Evolutionary conservation across 2,888 invertebrate species (phyloP), one percentile per base, ranked within the genome.

Genomic region (Gymnoscelis rufifasciata): DNA sequence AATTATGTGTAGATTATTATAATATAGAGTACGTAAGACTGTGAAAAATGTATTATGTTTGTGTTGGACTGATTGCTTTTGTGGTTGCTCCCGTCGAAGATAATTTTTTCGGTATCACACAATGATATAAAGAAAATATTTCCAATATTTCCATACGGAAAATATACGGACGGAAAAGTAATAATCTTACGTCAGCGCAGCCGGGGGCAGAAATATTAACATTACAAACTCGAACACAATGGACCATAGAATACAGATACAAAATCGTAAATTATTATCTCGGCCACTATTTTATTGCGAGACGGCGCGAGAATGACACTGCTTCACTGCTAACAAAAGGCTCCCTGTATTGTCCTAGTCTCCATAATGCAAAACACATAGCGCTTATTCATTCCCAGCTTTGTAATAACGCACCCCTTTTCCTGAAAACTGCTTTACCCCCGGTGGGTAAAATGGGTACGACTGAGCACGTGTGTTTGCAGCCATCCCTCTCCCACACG

Each of bases 371-470:
- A 73, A 79, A 82, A 82, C 76, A 57, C 51, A 54, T 54, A 54
- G 75, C 71, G 73, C 68, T 71, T 75, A 76, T 81, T 78, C 73
- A 81, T 78, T 80, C 69, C 56, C 66, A 74, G 81, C 78, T 77
- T 80, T 80, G 76, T 80, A 67, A 59, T 52, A 78, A 74, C 74
- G 74, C 76, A 74, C 81, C 83, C 82, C 64, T 62, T 72, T 78
- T 78, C 77, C 75, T 74, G 75, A 80, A 83, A 80, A 76, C 72
- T 64, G 71, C 71, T 43, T 71, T 67, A 69, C 80, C 80, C 78
- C 71, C 65, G 64, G 69, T 72, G 65, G 68, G 68, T 61, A 60
- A 14, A n/a, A 27, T 14, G 31, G 35, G 7, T 35, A 19, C 3
- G 28, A 10, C 10, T 57, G 70, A 83, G 76, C 87, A 88, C 87